phyloP scores from a whole-genome alignment of 2,113 vertebrate genomes.

The Pardalotus punctatus region DNA sequence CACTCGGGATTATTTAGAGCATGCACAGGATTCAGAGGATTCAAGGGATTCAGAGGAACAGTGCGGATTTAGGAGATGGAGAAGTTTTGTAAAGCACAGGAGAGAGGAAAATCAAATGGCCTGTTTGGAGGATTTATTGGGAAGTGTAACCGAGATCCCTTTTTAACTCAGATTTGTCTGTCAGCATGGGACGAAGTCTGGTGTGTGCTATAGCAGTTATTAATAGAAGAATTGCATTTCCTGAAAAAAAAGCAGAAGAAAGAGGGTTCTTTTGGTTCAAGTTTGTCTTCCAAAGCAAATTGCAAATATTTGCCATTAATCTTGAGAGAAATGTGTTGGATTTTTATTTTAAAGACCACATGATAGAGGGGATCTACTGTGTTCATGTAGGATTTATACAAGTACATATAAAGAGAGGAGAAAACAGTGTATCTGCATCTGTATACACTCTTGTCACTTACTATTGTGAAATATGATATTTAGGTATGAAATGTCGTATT shows the following conservation, averaged over 20 bases:
- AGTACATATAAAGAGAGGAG: background rate
- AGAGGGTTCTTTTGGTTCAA: background rate
- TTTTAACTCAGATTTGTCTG: background rate
- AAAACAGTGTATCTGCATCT: background rate
- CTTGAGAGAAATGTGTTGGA: background rate
- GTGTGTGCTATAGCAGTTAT: background rate
- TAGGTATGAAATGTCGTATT: rapidly evolving
- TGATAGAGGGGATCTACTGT: background rate
- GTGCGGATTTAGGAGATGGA: background rate
- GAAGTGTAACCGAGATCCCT: background rate
- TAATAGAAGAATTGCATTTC: background rate
- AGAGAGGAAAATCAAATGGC: background rate
- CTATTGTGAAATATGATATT: background rate
- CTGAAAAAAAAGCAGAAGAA: background rate
- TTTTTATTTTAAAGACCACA: background rate
- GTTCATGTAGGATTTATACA: background rate
- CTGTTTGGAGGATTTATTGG: background rate
- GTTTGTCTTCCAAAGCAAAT: background rate
- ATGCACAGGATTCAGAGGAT: background rate
- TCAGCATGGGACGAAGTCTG: background rate
- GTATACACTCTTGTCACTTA: background rate
- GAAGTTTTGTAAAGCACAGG: background rate
- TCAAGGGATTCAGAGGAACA: background rate
- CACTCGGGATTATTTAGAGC: too few relatives aligned
- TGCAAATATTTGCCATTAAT: background rate